phyloP scores from a whole-genome alignment of 1,140 invertebrate genomes.

The Saxidomus purpurata region DNA sequence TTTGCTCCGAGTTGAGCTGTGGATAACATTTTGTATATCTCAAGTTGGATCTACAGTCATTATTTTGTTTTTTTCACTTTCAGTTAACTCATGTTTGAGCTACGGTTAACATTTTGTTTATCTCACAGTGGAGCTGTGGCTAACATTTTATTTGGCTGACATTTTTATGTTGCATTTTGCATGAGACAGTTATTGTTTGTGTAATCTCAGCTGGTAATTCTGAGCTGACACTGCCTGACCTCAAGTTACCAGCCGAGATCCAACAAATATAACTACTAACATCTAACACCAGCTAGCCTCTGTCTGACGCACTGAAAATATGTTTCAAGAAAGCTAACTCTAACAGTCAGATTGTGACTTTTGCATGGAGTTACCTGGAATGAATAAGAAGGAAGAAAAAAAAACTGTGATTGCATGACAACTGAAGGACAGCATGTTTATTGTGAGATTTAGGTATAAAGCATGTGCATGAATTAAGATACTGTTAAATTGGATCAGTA shows the following conservation, averaged over 20 bases:
- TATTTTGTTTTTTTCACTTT: no score
- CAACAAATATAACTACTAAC: conserved; percentile 85
- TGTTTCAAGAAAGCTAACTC: conserved; percentile 15
- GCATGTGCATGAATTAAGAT: neutral
- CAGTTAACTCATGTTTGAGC: neutral
- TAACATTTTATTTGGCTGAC: neutral
- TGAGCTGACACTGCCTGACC: conserved; percentile 89
- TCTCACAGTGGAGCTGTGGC: neutral
- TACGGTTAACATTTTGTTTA: neutral
- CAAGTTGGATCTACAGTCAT: no score
- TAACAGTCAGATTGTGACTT: neutral
- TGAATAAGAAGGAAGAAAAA: neutral
- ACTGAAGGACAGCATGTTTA: neutral
- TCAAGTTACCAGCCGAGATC: conserved; percentile 93
- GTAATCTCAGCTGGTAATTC: conserved; percentile 98
- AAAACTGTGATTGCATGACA: neutral
- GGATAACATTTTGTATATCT: neutral
- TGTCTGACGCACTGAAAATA: no score
- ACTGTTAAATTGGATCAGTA: neutral
- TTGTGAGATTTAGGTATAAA: neutral
- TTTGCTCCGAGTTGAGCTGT: neutral
- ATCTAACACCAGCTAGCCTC: conserved; percentile 55
- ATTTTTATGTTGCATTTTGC: conserved; percentile 21
- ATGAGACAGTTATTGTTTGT: conserved; percentile 84
- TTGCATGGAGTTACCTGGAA: conserved; percentile 28